Percentiles rank a stretch among this genome's conserved stretches.
Evolutionary conservation across 2,888 invertebrate genomes (phyloP).

Genomic region (Nemotelus pantherinus): DNA sequence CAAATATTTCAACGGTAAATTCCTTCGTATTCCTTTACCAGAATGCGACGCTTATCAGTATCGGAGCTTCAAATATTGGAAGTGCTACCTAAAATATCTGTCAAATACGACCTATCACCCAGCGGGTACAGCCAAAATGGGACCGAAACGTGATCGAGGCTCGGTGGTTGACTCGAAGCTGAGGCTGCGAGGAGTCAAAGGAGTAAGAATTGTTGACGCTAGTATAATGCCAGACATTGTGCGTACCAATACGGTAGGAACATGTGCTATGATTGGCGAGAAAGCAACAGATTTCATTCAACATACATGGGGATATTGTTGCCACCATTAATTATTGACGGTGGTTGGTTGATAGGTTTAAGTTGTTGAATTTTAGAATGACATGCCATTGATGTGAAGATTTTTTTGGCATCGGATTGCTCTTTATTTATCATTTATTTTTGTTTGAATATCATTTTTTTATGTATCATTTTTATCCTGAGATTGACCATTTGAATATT

Average conservation of each 20-base stretch:
- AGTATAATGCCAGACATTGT: conserved; percentile 74
- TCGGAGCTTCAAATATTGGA: conserved; percentile 76
- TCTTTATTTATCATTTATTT: too few species aligned
- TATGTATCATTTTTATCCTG: too few species aligned
- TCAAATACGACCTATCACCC: conserved; percentile 82
- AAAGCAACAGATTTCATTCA: conserved; percentile 74
- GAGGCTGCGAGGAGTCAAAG: conserved; percentile 67
- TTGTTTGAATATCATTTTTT: too few species aligned
- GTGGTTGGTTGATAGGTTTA: background rate
- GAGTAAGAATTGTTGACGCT: conserved; percentile 72
- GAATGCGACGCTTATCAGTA: conserved; percentile 56
- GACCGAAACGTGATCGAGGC: conserved; percentile 63
- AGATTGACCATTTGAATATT: too few species aligned
- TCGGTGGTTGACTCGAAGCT: conserved; percentile 70
- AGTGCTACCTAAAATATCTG: conserved; percentile 82
- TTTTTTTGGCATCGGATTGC: too few species aligned
- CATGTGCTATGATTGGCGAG: conserved; percentile 73
- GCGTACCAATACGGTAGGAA: conserved; percentile 72
- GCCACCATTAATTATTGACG: background rate
- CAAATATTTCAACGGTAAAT: conserved; percentile 59
- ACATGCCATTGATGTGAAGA: too few species aligned
- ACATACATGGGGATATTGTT: conserved; percentile 56
- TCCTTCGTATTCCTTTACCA: conserved; percentile 63
- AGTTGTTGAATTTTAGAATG: background rate
- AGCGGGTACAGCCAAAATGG: conserved; percentile 73